Evolutionary conservation across 2,797 vertebrate genomes (phyloP).

Genomic region (Sternotherus odoratus): DNA sequence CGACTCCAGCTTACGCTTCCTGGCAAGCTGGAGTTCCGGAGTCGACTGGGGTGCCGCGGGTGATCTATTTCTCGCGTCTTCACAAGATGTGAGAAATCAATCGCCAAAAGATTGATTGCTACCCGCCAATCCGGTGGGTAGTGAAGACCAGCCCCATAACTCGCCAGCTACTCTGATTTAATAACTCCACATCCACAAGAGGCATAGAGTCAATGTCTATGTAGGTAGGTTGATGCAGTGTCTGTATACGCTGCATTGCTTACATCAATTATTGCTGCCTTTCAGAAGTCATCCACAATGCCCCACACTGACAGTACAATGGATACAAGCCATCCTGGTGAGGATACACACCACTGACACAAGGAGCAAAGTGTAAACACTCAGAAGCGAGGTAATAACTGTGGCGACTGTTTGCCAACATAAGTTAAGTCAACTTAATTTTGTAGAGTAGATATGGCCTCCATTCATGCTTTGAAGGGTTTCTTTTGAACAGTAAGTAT

Average conservation of each 20-base stretch:
- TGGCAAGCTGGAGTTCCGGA: too few species aligned
- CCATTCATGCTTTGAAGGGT: background rate
- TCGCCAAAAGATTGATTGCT: too few species aligned
- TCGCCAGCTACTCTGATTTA: background rate
- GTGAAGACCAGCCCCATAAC: too few species aligned
- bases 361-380: background rate
- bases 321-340: background rate
- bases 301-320: background rate
- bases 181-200: background rate
- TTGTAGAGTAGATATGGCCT: background rate
- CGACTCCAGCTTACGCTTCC: too few species aligned
- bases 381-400: background rate
- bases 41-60: too few species aligned
- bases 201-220: background rate
- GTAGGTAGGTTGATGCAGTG: background rate
- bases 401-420: fast-evolving
- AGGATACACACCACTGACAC: background rate
- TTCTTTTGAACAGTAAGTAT: background rate
- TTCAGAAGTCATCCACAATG: background rate
- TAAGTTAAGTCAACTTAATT: background rate
- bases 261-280: background rate
- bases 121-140: too few species aligned
- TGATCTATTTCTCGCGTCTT: too few species aligned
- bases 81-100: too few species aligned
- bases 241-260: background rate